Evolutionary conservation across 2,797 vertebrate genomes (phyloP), one percentile per base, ranked within the genome.

Genomic region (Sebastes minor): DNA sequence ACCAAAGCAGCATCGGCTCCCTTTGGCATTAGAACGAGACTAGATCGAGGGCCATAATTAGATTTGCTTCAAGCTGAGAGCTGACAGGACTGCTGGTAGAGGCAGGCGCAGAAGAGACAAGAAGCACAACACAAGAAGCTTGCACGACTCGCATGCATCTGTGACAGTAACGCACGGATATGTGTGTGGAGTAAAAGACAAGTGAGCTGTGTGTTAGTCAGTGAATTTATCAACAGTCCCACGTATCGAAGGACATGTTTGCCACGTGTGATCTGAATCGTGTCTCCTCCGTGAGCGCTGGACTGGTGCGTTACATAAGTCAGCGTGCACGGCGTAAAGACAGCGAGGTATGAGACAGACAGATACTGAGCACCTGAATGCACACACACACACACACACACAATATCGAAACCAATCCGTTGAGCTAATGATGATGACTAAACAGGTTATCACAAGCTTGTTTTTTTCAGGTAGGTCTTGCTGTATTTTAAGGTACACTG

Each of bases 221-320:
- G 25, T 20, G 14, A 33, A 63, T 76, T 70, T 28, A 85, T 77
- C 66, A 74, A 82, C 83, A 70, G 52, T 72, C 73, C 71, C 49
- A 80, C 63, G 8, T 76, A 80, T 78, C 20, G 8, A 77, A 65
- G 79, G 84, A 84, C 72, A 77, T 82, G 85, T 89, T 90, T 78
- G 73, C 80, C 87, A 79, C 55, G 63, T 92, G 88, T 89, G 83
- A 90, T 85, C 78, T 66, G 74, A 93, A 81, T 89, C 81, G 76
- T 89, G 91, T 89, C 87, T 93, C 85, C 83, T 90, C 71, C 75
- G 84, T 88, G 82, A 88, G 91, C 78, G 57, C 84, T 73, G 86
- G 87, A 91, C 91, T 87, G 87, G 75, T 74, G 71, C 1, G 76
- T 95, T 95, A 91, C 88, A 91, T 95, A 95, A 81, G 78, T 72